Evolutionary conservation across 2,113 vertebrate genomes (phyloP), one percentile per base, ranked within the genome.

Genomic region (Chinchilla lanigera): DNA sequence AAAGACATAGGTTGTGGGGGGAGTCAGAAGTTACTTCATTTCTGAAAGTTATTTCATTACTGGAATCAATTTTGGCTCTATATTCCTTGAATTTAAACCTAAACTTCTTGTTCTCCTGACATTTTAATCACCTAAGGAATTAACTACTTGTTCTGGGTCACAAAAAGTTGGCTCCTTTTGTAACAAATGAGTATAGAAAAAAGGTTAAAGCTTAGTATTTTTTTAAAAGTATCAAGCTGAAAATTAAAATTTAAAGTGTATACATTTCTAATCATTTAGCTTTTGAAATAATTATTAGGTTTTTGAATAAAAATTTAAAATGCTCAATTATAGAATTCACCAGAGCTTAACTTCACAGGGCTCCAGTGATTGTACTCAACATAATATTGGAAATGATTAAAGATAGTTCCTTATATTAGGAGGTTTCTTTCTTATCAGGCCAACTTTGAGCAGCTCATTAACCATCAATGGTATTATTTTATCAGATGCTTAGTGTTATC

Each of bases 361-460:
- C 1, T 19, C 47, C 8, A 13, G 2, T 7, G 35, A 75, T 3
- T 33, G 28, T 80, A 82, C 19, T 92, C 24, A 89, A 91, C 91
- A 86, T 56, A 75, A 54, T 69, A 78, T 4, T 63, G 13, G 12
- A 58, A 73, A 84, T 33, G 26, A 86, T 41, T 78, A 73, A 84
- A 86, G 60, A 80, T 13, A 75, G 20, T 0, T 77, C 33, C 50
- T 86, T 13, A 47, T 54, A 38, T 86, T 26, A 54, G 78, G 1
- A 77, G 6, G 13, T 47, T 77, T 65, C 41, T 78, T 83, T 28
- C 16, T 24, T 65, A 71, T 47, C 33, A 90, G 11, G 16, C 30
- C 24, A 92, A 89, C 89, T 83, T 61, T 83, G 17, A 84, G 83
- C 3, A 89, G 33, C 19, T 95, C 63, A 93, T 93, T 86, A 88